These are phyloP conservation scores for Erpetoichthys calabaricus DNA, from an alignment of 2,797 vertebrate species.

Conservation along the genomic window DNA sequence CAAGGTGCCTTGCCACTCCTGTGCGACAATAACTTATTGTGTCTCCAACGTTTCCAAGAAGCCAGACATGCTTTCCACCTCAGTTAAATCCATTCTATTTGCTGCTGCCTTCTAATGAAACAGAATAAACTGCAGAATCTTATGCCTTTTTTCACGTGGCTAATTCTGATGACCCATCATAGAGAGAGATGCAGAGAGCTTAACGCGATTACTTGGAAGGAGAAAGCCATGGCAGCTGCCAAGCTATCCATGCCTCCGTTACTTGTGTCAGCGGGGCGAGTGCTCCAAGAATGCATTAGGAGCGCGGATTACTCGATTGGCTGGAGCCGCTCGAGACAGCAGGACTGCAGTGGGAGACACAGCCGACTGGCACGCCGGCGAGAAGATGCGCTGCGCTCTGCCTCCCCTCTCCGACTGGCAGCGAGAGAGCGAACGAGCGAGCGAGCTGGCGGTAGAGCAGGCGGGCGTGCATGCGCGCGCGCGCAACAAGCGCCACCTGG, in stretches of 20 bases:
- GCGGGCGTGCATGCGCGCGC: neutral
- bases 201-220: slow-evolving; percentile 10
- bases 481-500: slow-evolving; percentile 19
- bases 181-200: slow-evolving; percentile 18
- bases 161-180: slow-evolving; percentile 18
- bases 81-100: neutral
- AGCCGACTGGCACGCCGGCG: slow-evolving; percentile 12
- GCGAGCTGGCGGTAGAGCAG: neutral
- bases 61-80: slow-evolving; percentile 11
- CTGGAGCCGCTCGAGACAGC: slow-evolving; percentile 26
- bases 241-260: slow-evolving; percentile 13
- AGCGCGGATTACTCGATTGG: slow-evolving; percentile 10
- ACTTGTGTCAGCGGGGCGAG: slow-evolving; percentile 7
- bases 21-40: slow-evolving; percentile 11
- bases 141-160: slow-evolving; percentile 4
- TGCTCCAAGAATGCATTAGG: slow-evolving; percentile 13
- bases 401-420: slow-evolving; percentile 3
- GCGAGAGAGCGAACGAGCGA: slow-evolving; percentile 3
- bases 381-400: slow-evolving; percentile 6
- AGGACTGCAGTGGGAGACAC: slow-evolving; percentile 19
- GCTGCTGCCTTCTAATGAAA: slow-evolving; percentile 4
- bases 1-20: slow-evolving; percentile 12
- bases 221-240: slow-evolving; percentile 21
- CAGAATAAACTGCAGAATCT: neutral
- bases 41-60: slow-evolving; percentile 6